These are phyloP conservation scores for Philereme transversata DNA, from an alignment of 2,888 invertebrate genomes.

Conservation along the genomic window DNA sequence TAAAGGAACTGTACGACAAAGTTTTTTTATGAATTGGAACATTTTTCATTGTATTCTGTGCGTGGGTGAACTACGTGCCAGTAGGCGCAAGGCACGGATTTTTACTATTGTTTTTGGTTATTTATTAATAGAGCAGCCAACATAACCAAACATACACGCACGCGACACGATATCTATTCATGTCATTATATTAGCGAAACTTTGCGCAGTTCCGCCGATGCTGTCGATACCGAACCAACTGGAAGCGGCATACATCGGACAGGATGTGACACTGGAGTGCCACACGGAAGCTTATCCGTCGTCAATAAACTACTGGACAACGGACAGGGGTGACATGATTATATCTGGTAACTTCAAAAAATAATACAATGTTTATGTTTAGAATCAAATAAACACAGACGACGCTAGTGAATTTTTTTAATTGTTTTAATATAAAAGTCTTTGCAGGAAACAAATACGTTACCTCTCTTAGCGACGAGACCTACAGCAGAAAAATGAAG, in stretches of 20 bases:
- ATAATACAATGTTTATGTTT: too few species aligned
- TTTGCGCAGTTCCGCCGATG: constrained; percentile 93
- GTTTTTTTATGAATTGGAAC: constrained; percentile 50
- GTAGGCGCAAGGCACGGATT: constrained; percentile 53
- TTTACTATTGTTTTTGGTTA: constrained; percentile 45
- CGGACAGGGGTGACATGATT: constrained; percentile 95
- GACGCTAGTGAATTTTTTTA: neutral
- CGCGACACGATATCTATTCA: constrained; percentile 32
- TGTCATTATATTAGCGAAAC: constrained; percentile 34
- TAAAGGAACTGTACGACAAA: constrained; percentile 45
- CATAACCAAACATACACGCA: constrained; percentile 31
- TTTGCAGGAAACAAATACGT: constrained; percentile 93
- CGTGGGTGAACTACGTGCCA: constrained; percentile 53
- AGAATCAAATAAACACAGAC: neutral
- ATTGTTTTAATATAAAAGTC: neutral
- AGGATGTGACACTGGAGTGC: constrained; percentile 94
- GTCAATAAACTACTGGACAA: constrained; percentile 97
- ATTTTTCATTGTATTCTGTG: constrained; percentile 53
- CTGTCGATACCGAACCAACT: constrained; percentile 96
- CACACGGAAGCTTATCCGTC: constrained; percentile 96
- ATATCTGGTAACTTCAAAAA: constrained; percentile 87
- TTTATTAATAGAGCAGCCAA: constrained; percentile 39
- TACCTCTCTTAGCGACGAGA: constrained; percentile 91
- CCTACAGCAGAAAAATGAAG: constrained; percentile 96
- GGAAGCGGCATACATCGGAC: constrained; percentile 94